These are phyloP conservation scores for Rutpela maculata DNA, from an alignment of 2,888 invertebrate genomes.

Conservation along the genomic window DNA sequence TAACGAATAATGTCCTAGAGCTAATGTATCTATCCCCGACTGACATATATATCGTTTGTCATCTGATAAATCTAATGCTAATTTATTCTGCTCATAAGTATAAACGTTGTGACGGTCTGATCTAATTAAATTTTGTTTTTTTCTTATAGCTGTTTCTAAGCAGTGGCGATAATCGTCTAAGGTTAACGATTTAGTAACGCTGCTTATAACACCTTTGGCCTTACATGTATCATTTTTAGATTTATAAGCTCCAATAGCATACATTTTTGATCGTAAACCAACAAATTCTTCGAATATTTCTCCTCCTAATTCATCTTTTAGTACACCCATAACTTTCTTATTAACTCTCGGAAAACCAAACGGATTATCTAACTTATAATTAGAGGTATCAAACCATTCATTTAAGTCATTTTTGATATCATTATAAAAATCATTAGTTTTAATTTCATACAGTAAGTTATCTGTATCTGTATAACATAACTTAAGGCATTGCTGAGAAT, in stretches of 20 bases:
- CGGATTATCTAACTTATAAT: not conserved
- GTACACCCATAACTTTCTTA: constrained; percentile 2
- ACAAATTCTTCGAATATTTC: constrained; percentile 8
- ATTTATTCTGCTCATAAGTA: constrained; percentile 2
- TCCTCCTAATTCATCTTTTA: not conserved
- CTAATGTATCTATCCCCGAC: not conserved
- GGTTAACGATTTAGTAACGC: not conserved
- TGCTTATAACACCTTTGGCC: not conserved
- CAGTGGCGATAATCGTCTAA: not conserved
- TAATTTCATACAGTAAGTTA: constrained; percentile 36
- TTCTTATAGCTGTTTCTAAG: constrained; percentile 3
- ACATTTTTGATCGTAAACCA: not conserved
- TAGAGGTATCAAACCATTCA: not conserved
- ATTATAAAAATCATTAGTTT: not conserved
- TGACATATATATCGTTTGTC: not conserved
- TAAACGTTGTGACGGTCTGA: constrained; percentile 1
- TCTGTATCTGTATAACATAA: constrained; percentile 51
- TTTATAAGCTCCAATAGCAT: not conserved
- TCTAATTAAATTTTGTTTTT: constrained; percentile 15
- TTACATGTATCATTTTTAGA: not conserved
- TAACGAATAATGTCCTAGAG: too few species aligned
- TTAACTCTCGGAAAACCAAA: not conserved
- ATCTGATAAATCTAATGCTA: not conserved
- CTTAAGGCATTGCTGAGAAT: constrained; percentile 41
- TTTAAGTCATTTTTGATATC: not conserved